phyloP scores from a whole-genome alignment of 2,888 invertebrate genomes.

The Acronicta leporina region DNA sequence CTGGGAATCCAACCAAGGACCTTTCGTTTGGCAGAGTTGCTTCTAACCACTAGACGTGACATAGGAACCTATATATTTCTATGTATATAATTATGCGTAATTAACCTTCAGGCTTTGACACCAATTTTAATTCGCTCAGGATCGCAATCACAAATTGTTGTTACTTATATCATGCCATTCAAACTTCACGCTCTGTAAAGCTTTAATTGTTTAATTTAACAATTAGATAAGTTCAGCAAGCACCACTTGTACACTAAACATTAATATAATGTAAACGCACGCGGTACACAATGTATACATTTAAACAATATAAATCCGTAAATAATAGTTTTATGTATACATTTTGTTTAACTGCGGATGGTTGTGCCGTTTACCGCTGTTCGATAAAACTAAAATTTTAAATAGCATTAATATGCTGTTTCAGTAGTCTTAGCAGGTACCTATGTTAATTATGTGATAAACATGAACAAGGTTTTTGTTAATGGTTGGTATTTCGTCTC shows the following conservation, averaged over 20 bases:
- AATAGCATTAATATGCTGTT: too few species aligned
- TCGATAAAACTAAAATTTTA: background rate
- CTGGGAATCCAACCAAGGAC: too few species aligned
- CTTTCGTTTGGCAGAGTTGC: too few species aligned
- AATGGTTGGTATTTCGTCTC: background rate
- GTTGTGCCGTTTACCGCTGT: background rate
- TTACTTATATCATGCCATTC: background rate
- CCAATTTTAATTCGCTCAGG: constrained; percentile 2
- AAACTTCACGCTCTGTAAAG: background rate
- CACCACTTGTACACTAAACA: background rate
- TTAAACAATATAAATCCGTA: too few species aligned
- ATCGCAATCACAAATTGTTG: background rate
- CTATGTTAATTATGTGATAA: background rate
- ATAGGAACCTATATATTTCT: too few species aligned
- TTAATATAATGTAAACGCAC: background rate
- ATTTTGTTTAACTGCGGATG: background rate
- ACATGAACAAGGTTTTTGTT: too few species aligned
- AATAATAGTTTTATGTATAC: too few species aligned
- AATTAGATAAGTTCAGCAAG: background rate
- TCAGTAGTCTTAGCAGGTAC: too few species aligned
- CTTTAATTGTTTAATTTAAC: constrained; percentile 1
- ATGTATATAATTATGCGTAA: background rate
- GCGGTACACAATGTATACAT: too few species aligned
- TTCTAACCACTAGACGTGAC: too few species aligned
- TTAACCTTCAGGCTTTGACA: background rate